Conservation (phyloP, 2,113 vertebrate species). For the Cyanocitta stelleri region DNA sequence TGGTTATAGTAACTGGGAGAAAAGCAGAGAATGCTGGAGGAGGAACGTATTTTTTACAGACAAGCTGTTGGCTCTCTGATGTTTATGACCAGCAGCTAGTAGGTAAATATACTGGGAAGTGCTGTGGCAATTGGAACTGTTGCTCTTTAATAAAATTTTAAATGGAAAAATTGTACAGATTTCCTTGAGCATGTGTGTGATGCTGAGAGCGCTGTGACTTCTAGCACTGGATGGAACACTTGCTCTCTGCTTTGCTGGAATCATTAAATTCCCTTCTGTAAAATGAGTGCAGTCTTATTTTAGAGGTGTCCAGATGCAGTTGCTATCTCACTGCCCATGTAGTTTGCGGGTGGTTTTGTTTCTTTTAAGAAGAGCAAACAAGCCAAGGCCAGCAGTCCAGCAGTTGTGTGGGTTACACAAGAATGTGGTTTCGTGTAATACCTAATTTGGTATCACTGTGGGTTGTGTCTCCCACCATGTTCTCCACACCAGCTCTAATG, state of each 20-base stretch:
- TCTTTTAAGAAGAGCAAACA: not conserved
- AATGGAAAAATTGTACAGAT: not conserved
- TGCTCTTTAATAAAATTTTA: not conserved
- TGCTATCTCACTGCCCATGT: not conserved
- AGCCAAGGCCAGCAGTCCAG: not conserved
- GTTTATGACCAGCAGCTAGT: not conserved
- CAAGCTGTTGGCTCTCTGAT: not conserved
- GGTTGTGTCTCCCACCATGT: not conserved
- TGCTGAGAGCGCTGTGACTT: rapidly evolving
- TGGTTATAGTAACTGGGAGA: conserved; percentile 19
- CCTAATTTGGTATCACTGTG: not conserved
- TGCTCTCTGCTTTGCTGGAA: not conserved
- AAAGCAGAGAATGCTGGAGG: not conserved
- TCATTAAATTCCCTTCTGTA: not conserved
- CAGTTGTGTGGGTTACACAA: not conserved
- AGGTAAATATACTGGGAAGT: not conserved
- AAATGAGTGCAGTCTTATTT: not conserved
- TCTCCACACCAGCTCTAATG: not conserved
- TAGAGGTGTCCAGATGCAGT: not conserved
- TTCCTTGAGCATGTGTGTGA: not conserved
- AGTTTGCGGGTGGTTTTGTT: not conserved
- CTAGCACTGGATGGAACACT: rapidly evolving
- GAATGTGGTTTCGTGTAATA: not conserved
- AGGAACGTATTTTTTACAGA: not conserved
- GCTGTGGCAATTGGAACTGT: not conserved